Conservation (phyloP, 2,888 invertebrate genomes). For the Lasioglossum malachurum region DNA sequence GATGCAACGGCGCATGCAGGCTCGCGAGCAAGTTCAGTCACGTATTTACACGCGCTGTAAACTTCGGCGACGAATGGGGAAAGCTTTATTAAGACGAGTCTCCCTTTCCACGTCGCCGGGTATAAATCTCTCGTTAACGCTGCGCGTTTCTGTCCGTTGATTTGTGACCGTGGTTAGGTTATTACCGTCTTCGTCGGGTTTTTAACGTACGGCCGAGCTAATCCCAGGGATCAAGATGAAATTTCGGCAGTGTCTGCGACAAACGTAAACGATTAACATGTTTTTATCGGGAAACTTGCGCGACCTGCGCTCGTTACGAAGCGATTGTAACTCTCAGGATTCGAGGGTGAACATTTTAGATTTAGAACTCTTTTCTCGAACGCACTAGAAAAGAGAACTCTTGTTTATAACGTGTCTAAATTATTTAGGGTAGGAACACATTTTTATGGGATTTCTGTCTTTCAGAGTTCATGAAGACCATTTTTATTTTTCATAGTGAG, state of each 20-base stretch:
- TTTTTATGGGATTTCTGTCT: background rate
- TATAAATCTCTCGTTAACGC: constrained; percentile 42
- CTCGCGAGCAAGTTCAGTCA: constrained; percentile 46
- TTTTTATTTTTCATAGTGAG: too few relatives aligned
- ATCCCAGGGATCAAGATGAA: background rate
- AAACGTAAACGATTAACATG: background rate
- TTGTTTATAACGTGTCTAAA: background rate
- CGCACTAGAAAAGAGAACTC: too few relatives aligned
- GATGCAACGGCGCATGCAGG: constrained; percentile 23
- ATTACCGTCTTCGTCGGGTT: constrained; percentile 33
- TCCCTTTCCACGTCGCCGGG: constrained; percentile 28
- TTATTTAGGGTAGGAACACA: background rate
- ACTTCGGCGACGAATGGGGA: constrained; percentile 43
- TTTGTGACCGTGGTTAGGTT: constrained; percentile 45
- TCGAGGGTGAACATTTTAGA: background rate
- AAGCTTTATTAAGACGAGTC: constrained; percentile 51
- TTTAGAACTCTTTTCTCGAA: background rate
- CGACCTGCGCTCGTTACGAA: background rate
- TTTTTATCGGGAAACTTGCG: background rate
- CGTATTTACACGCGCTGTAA: constrained; percentile 57
- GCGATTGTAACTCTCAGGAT: background rate
- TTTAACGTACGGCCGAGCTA: background rate
- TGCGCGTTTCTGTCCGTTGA: constrained; percentile 38
- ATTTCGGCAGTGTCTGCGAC: background rate
- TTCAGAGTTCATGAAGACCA: too few relatives aligned